Conservation (phyloP, 1,140 invertebrate species). For the Cryptotermes secundus region DNA sequence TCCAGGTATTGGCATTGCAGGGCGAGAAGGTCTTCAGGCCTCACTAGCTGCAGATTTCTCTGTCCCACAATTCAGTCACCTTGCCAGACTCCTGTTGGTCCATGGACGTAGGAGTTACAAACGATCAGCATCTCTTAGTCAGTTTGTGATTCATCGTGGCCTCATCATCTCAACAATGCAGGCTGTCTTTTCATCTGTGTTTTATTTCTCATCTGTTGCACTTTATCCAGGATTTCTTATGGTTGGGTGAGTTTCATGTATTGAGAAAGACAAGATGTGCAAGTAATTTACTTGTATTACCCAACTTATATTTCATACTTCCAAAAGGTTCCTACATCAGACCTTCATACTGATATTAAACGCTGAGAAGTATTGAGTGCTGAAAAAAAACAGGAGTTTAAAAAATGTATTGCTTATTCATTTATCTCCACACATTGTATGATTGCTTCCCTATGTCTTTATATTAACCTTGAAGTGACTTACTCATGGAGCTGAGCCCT, state of each 20-base stretch:
- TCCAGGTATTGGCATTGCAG: slow-evolving; percentile 91
- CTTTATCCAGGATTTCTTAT: slow-evolving; percentile 98
- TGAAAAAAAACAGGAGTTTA: no score
- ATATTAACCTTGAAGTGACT: no score
- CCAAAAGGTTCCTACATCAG: no score
- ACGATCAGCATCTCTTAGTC: slow-evolving; percentile 90
- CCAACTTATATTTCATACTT: no score
- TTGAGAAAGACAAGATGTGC: no score
- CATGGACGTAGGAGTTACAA: slow-evolving; percentile 96
- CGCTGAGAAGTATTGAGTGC: no score
- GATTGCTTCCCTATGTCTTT: no score
- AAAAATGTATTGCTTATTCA: no score
- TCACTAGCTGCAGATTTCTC: slow-evolving; percentile 99
- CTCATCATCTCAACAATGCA: slow-evolving; percentile 99
- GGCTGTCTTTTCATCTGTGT: slow-evolving; percentile 97
- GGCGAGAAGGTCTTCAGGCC: slow-evolving; percentile 91
- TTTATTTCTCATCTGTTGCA: slow-evolving; percentile 96
- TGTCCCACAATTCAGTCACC: slow-evolving; percentile 87
- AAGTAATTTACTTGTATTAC: no score
- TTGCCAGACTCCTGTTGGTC: slow-evolving; percentile 85
- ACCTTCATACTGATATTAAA: no score
- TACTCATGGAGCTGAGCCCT: no score
- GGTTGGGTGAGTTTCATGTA: slow-evolving; percentile 73
- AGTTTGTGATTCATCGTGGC: slow-evolving; percentile 98
- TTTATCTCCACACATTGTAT: no score